Evolutionary conservation across 2,797 vertebrate genomes (phyloP).

Genomic region (Delichon dasypus): DNA sequence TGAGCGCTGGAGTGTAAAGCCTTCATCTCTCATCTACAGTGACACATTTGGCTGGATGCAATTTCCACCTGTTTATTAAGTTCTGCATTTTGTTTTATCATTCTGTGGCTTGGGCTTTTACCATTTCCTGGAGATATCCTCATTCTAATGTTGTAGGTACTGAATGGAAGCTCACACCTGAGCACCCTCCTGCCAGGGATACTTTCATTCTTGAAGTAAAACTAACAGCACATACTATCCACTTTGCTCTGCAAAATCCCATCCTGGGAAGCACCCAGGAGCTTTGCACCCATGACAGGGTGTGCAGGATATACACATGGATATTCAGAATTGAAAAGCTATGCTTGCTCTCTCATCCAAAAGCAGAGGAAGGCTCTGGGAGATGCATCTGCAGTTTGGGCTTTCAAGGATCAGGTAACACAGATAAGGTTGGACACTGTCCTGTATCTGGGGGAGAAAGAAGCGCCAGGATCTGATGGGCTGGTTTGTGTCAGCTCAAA

Average conservation of each 20-base stretch:
- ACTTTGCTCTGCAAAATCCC: not conserved
- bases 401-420: not conserved
- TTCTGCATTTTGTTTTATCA: not conserved
- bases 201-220: not conserved
- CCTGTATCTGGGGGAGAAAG: not conserved
- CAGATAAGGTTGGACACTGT: accelerated
- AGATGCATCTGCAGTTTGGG: accelerated
- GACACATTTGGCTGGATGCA: not conserved
- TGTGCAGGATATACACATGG: not conserved
- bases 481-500: not conserved
- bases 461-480: not conserved
- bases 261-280: not conserved
- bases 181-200: not conserved
- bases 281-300: not conserved
- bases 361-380: not conserved
- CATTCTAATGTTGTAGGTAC: not conserved
- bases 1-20: not conserved
- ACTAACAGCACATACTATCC: not conserved
- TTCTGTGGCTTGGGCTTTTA: not conserved
- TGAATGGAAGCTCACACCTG: not conserved
- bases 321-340: not conserved
- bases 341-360: not conserved
- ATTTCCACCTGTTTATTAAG: not conserved
- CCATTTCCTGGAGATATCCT: not conserved
- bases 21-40: not conserved